Evolutionary conservation across 2,113 vertebrate species (phyloP).

Genomic region (Engraulis encrasicolus): DNA sequence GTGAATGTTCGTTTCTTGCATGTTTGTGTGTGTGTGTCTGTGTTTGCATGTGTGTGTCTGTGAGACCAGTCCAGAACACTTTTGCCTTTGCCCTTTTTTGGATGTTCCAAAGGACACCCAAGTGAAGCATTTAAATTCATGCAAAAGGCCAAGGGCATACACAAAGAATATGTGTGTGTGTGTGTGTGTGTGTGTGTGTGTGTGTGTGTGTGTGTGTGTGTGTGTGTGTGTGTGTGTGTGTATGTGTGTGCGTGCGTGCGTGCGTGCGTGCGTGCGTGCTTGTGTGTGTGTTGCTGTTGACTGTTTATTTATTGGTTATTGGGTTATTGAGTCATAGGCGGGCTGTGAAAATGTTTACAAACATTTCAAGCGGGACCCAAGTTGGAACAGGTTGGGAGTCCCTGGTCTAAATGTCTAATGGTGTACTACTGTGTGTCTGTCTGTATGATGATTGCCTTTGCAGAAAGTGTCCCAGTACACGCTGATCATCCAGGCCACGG

Average conservation of each 20-base stretch:
- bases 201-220: background rate
- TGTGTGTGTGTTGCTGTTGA: too few species aligned
- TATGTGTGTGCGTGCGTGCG: background rate
- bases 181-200: background rate
- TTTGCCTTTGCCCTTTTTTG: background rate
- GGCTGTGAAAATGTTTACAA: too few species aligned
- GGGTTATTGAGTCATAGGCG: too few species aligned
- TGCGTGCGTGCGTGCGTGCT: too few species aligned
- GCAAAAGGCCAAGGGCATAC: background rate
- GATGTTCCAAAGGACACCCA: background rate
- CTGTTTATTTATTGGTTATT: too few species aligned
- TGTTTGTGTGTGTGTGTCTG: background rate
- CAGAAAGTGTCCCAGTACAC: constrained; percentile 98
- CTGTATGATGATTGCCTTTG: constrained; percentile 17
- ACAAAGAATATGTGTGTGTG: background rate
- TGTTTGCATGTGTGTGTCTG: background rate
- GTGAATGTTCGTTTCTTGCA: too few species aligned
- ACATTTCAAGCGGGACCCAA: too few species aligned
- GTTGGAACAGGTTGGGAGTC: too few species aligned
- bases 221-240: constrained; percentile 4
- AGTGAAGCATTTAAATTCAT: background rate
- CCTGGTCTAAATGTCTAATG: too few species aligned
- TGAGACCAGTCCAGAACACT: background rate
- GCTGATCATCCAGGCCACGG: constrained; percentile 97
- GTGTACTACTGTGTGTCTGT: background rate